A percentile compares a stretch with the other conserved stretches of the same genome.
These are phyloP conservation scores for Sapayoa aenigma DNA, from an alignment of 2,113 vertebrate genomes.

Conservation along the genomic window DNA sequence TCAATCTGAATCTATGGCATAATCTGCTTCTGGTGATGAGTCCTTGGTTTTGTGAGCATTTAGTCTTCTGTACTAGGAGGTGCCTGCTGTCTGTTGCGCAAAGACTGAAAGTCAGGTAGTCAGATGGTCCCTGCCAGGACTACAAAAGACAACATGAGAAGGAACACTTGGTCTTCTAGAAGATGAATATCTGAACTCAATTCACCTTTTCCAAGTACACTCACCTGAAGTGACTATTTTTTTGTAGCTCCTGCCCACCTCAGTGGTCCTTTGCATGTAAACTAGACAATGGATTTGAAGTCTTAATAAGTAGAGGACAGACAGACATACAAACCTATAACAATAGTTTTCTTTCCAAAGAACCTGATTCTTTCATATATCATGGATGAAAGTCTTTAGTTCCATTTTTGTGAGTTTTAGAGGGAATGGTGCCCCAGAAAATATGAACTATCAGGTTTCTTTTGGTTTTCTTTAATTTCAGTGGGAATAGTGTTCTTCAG, in stretches of 20 bases:
- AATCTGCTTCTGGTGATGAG: background rate
- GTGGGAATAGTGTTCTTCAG: background rate
- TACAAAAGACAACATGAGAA: background rate
- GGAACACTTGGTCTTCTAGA: background rate
- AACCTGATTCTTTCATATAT: background rate
- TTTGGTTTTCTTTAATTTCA: background rate
- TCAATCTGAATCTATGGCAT: background rate
- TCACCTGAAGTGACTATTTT: background rate
- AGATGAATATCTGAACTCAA: background rate
- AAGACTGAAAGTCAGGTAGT: background rate
- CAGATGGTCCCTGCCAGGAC: background rate
- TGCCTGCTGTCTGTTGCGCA: background rate
- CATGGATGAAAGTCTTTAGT: background rate
- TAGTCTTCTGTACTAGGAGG: background rate
- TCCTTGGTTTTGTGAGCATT: background rate
- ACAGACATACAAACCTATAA: background rate
- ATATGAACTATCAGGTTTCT: background rate
- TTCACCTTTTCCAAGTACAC: background rate
- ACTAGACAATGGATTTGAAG: background rate
- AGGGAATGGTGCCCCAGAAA: background rate
- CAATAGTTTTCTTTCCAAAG: background rate
- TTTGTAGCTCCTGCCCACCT: background rate
- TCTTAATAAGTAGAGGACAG: background rate
- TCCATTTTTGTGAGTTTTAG: background rate
- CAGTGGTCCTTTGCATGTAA: background rate